A percentile compares a stretch with the other conserved stretches of the same genome.
Conservation (phyloP, 37 sponge, comb jelly and placozoan genomes). For the Crambe crambe region DNA sequence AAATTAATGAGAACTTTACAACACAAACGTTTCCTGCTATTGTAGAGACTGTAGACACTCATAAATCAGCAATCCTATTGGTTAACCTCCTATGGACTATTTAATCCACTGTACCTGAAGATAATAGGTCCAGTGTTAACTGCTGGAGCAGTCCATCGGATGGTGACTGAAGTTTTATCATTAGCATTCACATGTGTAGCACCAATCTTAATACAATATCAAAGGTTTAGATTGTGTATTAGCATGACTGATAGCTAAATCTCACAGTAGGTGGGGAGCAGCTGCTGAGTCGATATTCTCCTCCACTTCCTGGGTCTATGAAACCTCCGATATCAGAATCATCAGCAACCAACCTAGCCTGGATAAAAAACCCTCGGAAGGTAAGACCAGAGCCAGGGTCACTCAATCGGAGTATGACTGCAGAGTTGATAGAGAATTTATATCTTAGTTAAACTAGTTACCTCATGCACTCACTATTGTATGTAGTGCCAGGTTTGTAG, state of each 20-base stretch:
- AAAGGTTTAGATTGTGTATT: no score
- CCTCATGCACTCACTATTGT: neutral
- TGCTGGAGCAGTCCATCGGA: slow-evolving; percentile 40
- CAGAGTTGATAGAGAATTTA: neutral
- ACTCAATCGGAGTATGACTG: neutral
- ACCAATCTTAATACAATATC: slow-evolving; percentile 1
- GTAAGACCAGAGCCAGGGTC: neutral
- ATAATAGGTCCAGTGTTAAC: slow-evolving; percentile 30
- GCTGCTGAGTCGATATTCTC: neutral
- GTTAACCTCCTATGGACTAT: no score
- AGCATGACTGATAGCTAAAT: no score
- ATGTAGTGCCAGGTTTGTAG: neutral
- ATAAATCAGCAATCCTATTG: no score
- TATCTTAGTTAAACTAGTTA: neutral
- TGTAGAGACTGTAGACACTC: no score
- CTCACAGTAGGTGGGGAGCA: neutral
- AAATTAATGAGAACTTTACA: no score
- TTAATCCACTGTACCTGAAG: slow-evolving; percentile 13
- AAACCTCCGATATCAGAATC: slow-evolving; percentile 22
- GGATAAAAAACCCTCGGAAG: slow-evolving; percentile 32
- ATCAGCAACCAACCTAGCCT: slow-evolving; percentile 26
- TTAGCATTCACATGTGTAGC: slow-evolving; percentile 12
- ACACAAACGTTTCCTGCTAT: no score
- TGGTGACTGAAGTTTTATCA: slow-evolving; percentile 12
- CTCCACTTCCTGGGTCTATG: neutral